A percentile compares a stretch with the other conserved stretches of the same genome.
Evolutionary conservation across 2,888 invertebrate genomes (phyloP).

Genomic region (Temnothorax rugatulus): DNA sequence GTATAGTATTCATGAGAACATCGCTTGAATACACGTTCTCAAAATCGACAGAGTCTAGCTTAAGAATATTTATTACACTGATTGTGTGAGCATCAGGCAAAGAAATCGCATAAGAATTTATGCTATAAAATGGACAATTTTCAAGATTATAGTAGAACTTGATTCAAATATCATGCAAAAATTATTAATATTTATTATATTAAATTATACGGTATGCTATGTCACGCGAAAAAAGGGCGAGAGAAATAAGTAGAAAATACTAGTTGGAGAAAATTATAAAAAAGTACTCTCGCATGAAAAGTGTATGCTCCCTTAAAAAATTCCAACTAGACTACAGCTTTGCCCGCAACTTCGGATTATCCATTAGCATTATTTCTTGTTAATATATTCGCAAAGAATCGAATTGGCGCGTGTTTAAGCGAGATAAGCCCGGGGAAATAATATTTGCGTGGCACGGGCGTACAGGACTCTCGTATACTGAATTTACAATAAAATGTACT

Average conservation of each 20-base stretch:
- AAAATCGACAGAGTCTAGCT: neutral
- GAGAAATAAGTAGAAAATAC: neutral
- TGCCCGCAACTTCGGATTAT: neutral
- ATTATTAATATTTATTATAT: neutral
- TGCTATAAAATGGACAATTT: neutral
- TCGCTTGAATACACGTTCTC: neutral
- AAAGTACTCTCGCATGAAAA: neutral
- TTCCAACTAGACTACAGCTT: neutral
- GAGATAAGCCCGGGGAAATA: conserved; percentile 35
- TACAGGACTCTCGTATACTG: conserved; percentile 38
- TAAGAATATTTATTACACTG: neutral
- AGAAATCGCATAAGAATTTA: neutral
- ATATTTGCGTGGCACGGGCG: conserved; percentile 59
- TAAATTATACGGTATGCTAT: neutral
- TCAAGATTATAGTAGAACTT: neutral
- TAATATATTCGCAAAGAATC: conserved; percentile 29
- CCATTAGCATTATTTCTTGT: neutral
- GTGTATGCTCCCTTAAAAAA: neutral
- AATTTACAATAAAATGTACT: conserved; percentile 56
- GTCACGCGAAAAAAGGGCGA: neutral
- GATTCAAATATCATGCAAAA: neutral
- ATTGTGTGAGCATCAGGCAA: neutral
- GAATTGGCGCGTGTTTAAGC: conserved; percentile 59
- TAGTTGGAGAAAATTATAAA: neutral
- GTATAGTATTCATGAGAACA: neutral